Evolutionary conservation across 1,140 invertebrate genomes (phyloP), one percentile per base, ranked within the genome.

Genomic region (Dendrolimus punctatus): DNA sequence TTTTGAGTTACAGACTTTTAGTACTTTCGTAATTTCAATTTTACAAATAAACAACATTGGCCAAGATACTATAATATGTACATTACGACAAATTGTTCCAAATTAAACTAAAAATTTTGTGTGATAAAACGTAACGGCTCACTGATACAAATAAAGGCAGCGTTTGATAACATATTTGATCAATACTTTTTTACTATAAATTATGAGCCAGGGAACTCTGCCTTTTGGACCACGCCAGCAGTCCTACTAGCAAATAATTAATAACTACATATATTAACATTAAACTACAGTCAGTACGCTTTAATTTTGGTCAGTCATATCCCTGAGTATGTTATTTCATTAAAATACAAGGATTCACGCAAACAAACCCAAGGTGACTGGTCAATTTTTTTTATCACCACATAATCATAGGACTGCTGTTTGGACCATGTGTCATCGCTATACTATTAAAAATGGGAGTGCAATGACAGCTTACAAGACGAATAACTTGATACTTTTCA

Each of bases 1-100:
- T 80, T 77, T 76, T 72, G 73, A 81, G 76, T 79, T 75, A 78
- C 66, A 75, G 68, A 72, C 78, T 78, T 66, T 64, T 80, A 78
- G 71, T 76, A 81, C 78, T 74, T 75, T 70, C 67, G 60, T 71
- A 64, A 68, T 62, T 73, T 72, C 76, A 70, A 68, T 72, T 73
- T 65, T 60, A 60, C 55, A 66, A 40, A 51, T 66, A 73, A 68
- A 70, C 62, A 64, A 68, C 64, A 59, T n/a, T 37, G 8, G 40
- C 48, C 9, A 49, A 23, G 8, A 42, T n/a, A 58, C 59, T 66
- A 56, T 59, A 62, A 38, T 48, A 48, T 8, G 39, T 36, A 48
- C 36, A 38, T 42, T 42, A 8, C 39, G 7, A 48, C 46, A 48
- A 48, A 38, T 48, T 38, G 4, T 8, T 38, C 8, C 7, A 38